Evolutionary conservation across 2,888 invertebrate species (phyloP), one percentile per base, ranked within the genome.

Genomic region (Brachyptera risi): DNA sequence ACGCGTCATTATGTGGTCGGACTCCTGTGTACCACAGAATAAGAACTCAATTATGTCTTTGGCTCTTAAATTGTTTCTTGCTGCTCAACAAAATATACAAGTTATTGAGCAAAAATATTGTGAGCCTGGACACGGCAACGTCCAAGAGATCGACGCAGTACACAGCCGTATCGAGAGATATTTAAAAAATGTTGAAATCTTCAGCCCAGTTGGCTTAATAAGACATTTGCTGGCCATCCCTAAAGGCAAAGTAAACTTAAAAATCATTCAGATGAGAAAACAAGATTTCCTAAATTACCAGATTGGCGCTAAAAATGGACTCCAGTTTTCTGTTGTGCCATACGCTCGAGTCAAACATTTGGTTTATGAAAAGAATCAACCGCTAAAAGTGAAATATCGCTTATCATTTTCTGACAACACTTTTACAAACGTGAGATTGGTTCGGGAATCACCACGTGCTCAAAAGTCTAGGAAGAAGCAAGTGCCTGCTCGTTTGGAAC

Each of bases 251-350:
- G 44, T 44, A 11, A 31, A 31, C 11, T 19, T 54, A 17, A 17
- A 37, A n/a, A 17, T 54, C 4, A 54, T 37, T 35, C 35, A 37
- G n/a, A 35, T 54, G 35, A 35, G 37, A 3, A 35, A 21, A 13
- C 35, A 31, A 5, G 35, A 54, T 13, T 54, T 37, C 37, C 69
- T 81, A 88, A 65, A 92, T 91, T 70, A 37, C 23, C 17, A 54
- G 37, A 19, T 19, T 1, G 54, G 19, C 2, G 19, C 54, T 5
- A 11, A 21, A 3, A n/a, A n/a, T n/a, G 15, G 11, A 3, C 21
- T 31, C 21, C 35, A 35, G 7, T 54, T 31, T n/a, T 37, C 35
- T 21, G 21, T 23, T 13, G 37, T 54, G 17, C 54, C 54, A 1
- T 54, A 37, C 35, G 11, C 54, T 13, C 35, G 37, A n/a, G 54